phyloP scores from a whole-genome alignment of 2,113 vertebrate species.

The Formicarius rufipectus region DNA sequence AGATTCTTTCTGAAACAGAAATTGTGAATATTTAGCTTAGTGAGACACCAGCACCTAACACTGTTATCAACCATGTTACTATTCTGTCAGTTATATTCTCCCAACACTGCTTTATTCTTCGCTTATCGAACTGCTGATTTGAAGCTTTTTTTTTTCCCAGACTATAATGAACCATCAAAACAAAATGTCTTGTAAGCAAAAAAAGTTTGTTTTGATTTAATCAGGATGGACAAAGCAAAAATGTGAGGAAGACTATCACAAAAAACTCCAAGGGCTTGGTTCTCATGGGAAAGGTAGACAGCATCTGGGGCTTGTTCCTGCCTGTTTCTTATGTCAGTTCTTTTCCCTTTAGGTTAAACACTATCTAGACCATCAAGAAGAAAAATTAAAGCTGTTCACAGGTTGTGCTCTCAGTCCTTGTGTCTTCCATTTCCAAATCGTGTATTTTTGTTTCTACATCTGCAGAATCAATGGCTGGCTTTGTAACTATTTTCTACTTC shows the following conservation, averaged over 20 bases:
- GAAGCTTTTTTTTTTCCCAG: not conserved
- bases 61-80: conserved; percentile 31
- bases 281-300: not conserved
- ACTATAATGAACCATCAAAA: not conserved
- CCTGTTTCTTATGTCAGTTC: not conserved
- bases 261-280: not conserved
- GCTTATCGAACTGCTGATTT: not conserved
- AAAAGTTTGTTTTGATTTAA: not conserved
- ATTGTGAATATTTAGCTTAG: conserved; percentile 5
- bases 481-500: not conserved
- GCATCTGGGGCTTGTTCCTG: not conserved
- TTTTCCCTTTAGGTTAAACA: not conserved
- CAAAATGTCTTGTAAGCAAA: not conserved
- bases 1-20: conserved; percentile 2
- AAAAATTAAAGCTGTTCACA: not conserved
- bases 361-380: not conserved
- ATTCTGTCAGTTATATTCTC: not conserved
- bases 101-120: not conserved
- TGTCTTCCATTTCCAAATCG: not conserved
- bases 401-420: not conserved
- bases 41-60: conserved; percentile 49
- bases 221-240: not conserved
- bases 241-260: not conserved
- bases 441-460: not conserved
- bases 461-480: not conserved